Percentiles rank a stretch among this genome's conserved stretches.
These are phyloP conservation scores for Malthinus flaveolus DNA, from an alignment of 2,888 invertebrate species.

Conservation along the genomic window DNA sequence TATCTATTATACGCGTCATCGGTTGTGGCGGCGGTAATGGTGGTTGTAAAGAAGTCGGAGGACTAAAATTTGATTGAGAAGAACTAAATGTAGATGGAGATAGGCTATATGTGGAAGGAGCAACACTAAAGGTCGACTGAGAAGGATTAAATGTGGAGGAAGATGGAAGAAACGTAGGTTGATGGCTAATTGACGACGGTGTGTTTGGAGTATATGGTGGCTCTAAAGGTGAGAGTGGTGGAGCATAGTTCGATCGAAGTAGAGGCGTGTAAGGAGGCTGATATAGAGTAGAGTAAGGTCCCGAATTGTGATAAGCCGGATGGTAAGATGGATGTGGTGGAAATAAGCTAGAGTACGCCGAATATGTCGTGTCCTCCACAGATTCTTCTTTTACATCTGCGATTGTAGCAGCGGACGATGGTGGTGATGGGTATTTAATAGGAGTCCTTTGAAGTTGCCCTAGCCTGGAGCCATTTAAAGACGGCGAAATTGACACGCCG, in stretches of 20 bases:
- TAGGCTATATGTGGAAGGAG: conserved; percentile 43
- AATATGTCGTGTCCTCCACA: conserved; percentile 41
- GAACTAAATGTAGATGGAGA: conserved; percentile 52
- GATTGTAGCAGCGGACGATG: conserved; percentile 50
- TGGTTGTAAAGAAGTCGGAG: conserved; percentile 34
- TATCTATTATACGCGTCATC: conserved; percentile 25
- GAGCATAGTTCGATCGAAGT: conserved; percentile 53
- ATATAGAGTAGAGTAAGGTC: conserved; percentile 56
- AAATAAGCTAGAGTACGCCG: conserved; percentile 46
- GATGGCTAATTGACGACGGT: conserved; percentile 52
- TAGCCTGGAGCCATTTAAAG: conserved; percentile 47
- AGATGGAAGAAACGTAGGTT: conserved; percentile 52
- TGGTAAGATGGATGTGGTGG: conserved; percentile 38
- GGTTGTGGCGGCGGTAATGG: conserved; percentile 48
- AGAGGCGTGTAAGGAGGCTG: conserved; percentile 52
- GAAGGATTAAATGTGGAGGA: conserved; percentile 43
- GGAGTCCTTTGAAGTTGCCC: conserved; percentile 45
- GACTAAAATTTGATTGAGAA: conserved; percentile 44
- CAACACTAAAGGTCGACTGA: conserved; percentile 52
- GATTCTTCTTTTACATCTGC: conserved; percentile 52
- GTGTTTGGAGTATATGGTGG: conserved; percentile 51
- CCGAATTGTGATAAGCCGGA: conserved; percentile 38
- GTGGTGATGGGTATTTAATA: conserved; percentile 51
- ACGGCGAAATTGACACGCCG: conserved; percentile 45
- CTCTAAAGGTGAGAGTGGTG: conserved; percentile 54